Evolutionary conservation across 2,888 invertebrate genomes (phyloP).

Genomic region (Cloeon dipterum): DNA sequence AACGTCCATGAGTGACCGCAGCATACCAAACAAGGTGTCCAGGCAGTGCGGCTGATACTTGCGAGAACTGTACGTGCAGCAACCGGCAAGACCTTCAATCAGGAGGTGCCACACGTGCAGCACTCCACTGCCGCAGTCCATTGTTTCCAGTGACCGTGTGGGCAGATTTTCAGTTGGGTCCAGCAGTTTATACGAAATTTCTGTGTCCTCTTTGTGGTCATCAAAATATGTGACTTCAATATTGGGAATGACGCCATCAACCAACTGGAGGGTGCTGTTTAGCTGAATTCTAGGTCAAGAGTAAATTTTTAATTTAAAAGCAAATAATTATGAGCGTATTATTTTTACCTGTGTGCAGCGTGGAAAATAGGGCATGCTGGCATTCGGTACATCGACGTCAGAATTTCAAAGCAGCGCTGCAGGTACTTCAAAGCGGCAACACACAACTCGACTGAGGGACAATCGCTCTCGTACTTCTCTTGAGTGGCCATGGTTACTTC

Average conservation of each 20-base stretch:
- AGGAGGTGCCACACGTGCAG: conserved; percentile 78
- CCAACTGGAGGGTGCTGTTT: conserved; percentile 23
- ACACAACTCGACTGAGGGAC: conserved; percentile 26
- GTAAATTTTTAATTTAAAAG: neutral
- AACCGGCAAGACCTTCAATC: conserved; percentile 44
- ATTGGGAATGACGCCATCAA: conserved; percentile 66
- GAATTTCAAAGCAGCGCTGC: conserved; percentile 63
- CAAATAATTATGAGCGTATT: too few relatives aligned
- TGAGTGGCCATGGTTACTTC: neutral
- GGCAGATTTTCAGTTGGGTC: conserved; percentile 27
- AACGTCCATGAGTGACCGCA: conserved; percentile 48
- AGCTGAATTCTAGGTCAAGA: conserved; percentile 16
- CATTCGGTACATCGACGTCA: conserved; percentile 85
- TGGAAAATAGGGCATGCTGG: conserved; percentile 85
- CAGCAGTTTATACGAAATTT: conserved; percentile 33
- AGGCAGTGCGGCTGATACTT: conserved; percentile 63
- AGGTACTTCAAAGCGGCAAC: conserved; percentile 65
- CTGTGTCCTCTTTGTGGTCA: conserved; percentile 27
- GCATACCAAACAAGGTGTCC: conserved; percentile 65
- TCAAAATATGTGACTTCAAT: conserved; percentile 45
- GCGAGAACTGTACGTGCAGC: conserved; percentile 41
- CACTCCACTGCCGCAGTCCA: conserved; percentile 62
- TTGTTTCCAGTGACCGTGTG: conserved; percentile 31
- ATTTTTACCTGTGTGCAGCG: conserved; percentile 41
- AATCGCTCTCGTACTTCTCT: conserved; percentile 1